Evolutionary conservation across 2,113 vertebrate species (phyloP), one percentile per base, ranked within the genome.

Genomic region (Zosterops borbonicus): DNA sequence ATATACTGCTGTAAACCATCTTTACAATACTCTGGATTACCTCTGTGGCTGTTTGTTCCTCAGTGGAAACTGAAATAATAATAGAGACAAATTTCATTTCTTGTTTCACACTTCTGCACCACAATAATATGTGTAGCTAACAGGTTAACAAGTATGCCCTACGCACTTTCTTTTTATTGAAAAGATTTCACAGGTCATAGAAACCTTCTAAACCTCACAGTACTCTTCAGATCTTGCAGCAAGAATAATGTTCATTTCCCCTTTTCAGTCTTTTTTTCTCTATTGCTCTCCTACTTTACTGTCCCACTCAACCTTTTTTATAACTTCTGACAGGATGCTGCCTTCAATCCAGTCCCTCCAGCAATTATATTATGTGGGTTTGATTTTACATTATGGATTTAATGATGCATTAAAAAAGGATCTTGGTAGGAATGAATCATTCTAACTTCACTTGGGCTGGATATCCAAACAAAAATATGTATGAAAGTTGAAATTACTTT

Each of bases 21-120:
- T 80, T 77, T 74, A 39, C 71, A 16, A 8, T 92, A 14, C 37
- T 88, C 16, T 83, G 8, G 77, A 76, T 95, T 95, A 59, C 59
- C 42, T 74, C 63, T 93, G 85, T 58, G 70, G 12, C 75, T 93
- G 23, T 69, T 80, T 64, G 25, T 47, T 95, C 69, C 73, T 92
- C 52, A 50, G 39, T 70, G 71, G 63, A 47, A 88, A 55, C 59
- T 78, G 60, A 65, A 90, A 77, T 39, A 93, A 89, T 80, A 81
- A 71, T 70, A 82, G 47, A 90, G 73, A 74, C 19, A 75, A 81
- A 90, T 93, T 92, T 87, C 3, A 64, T 94, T 84, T 91, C 74
- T 78, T 92, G 21, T 64, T 93, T 93, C 68, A 29, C 23, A 28
- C 23, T 80, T 84, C 47, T 67, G 77, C 27, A 21, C 62, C 52